A percentile compares a stretch with the other conserved stretches of the same genome.
Conservation (phyloP, 1,140 invertebrate genomes). For the Cotesia glomerata region DNA sequence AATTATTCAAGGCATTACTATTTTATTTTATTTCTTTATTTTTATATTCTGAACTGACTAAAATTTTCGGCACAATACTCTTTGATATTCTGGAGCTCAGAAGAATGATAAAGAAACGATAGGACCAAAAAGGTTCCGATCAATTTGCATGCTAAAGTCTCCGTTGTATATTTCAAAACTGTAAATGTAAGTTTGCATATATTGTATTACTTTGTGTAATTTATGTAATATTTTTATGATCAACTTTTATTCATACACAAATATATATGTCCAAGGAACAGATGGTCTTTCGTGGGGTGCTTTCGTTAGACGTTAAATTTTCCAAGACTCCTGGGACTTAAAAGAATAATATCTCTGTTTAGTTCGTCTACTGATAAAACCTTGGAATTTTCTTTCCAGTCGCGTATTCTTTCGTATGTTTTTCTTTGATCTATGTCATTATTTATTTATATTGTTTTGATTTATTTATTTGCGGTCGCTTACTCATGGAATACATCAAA, state of each 20-base stretch:
- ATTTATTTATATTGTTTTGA: neutral
- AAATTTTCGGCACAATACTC: neutral
- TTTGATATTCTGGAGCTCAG: too few species aligned
- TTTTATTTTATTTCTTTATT: neutral
- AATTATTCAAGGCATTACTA: neutral
- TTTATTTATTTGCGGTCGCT: neutral
- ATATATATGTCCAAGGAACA: too few species aligned
- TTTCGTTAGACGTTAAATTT: neutral
- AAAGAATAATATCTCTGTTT: neutral
- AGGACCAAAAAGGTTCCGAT: too few species aligned
- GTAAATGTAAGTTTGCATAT: too few species aligned
- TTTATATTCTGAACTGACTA: neutral
- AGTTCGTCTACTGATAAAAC: neutral
- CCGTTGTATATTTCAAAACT: too few species aligned
- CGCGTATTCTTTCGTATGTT: slow-evolving; percentile 9
- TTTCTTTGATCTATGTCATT: neutral
- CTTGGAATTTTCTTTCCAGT: slow-evolving; percentile 4
- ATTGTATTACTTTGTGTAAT: too few species aligned
- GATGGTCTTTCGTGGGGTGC: neutral
- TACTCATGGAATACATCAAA: too few species aligned
- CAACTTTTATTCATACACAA: too few species aligned
- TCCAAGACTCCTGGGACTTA: neutral
- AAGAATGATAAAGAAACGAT: too few species aligned
- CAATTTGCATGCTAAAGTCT: too few species aligned
- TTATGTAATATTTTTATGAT: too few species aligned